phyloP scores from a whole-genome alignment of 2,888 invertebrate genomes.

The Phania funesta region DNA sequence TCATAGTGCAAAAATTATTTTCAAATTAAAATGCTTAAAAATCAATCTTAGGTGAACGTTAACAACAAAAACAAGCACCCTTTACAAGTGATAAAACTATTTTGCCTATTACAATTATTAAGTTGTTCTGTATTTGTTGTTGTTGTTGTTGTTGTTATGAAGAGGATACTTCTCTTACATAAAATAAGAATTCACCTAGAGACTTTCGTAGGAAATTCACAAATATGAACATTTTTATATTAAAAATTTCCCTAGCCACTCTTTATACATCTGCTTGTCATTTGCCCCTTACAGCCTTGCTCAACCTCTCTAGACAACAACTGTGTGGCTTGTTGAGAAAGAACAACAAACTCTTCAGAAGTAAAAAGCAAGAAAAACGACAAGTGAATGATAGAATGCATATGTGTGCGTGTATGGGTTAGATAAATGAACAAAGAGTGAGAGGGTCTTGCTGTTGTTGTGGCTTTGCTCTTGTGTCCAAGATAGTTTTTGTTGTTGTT shows the following conservation, averaged over 20 bases:
- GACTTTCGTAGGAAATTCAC: background rate
- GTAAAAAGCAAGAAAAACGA: constrained; percentile 15
- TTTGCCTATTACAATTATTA: constrained; percentile 2
- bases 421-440: constrained; percentile 51
- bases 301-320: constrained; percentile 17
- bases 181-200: background rate
- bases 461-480: background rate
- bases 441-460: constrained; percentile 6
- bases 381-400: constrained; percentile 30
- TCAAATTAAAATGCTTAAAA: too few species aligned
- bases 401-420: background rate
- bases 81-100: too few species aligned
- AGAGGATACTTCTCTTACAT: background rate
- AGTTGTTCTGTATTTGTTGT: background rate
- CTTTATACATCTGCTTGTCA: background rate
- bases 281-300: too few species aligned
- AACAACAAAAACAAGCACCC: too few species aligned
- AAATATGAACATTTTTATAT: background rate
- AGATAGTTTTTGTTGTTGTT: constrained; percentile 14
- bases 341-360: constrained; percentile 45
- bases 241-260: constrained; percentile 10
- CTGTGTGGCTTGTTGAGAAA: constrained; percentile 6
- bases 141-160: background rate
- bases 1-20: too few species aligned
- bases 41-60: too few species aligned